Percentiles rank a stretch among this genome's conserved stretches.
These are phyloP conservation scores for Centruroides vittatus DNA, from an alignment of 1,140 invertebrate genomes.

Conservation along the genomic window DNA sequence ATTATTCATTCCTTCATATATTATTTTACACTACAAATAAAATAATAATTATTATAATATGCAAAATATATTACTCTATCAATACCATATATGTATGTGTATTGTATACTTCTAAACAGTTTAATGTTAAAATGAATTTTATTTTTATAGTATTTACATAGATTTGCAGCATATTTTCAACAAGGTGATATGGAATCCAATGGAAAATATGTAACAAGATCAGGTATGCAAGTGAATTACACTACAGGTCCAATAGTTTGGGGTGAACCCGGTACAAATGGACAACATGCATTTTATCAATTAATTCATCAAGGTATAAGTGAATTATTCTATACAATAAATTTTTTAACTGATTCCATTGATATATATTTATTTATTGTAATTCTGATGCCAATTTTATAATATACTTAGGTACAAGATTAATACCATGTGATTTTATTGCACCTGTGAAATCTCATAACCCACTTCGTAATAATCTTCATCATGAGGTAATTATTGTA, in stretches of 20 bases:
- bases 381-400: not conserved
- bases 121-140: too few relatives aligned
- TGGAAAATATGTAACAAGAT: slow-evolving; percentile 73
- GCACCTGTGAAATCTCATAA: slow-evolving; percentile 87
- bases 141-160: slow-evolving; percentile 72
- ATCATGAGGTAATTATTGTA: slow-evolving; percentile 42
- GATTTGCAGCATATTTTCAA: slow-evolving; percentile 99
- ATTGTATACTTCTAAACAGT: too few relatives aligned
- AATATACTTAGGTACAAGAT: slow-evolving; percentile 38
- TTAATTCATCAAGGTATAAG: slow-evolving; percentile 69
- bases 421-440: slow-evolving; percentile 96
- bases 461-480: slow-evolving; percentile 58
- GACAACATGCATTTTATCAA: slow-evolving; percentile 98
- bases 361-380: not conserved
- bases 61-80: too few relatives aligned
- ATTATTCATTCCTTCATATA: too few relatives aligned
- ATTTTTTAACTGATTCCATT: not conserved
- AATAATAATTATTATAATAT: too few relatives aligned
- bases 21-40: too few relatives aligned
- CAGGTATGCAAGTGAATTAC: slow-evolving; percentile 58
- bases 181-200: slow-evolving; percentile 99
- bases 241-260: slow-evolving; percentile 82
- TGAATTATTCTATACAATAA: not conserved
- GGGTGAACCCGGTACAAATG: slow-evolving; percentile 98
- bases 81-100: too few relatives aligned